These are phyloP conservation scores for Neopipo cinnamomea DNA, from an alignment of 2,113 vertebrate genomes.

Conservation along the genomic window DNA sequence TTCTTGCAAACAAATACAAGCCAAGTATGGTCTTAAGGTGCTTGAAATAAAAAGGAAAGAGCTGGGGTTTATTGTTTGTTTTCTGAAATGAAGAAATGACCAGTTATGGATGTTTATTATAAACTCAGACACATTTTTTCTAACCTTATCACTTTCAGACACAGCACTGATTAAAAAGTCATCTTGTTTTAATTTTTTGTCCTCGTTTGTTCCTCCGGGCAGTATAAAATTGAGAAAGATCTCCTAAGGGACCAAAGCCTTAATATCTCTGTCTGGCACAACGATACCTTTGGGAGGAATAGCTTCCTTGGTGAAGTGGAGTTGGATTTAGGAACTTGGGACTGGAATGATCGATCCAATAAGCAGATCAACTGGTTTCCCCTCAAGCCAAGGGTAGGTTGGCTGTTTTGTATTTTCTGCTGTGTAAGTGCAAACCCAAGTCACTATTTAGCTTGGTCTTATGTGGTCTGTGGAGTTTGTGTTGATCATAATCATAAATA, in stretches of 20 bases:
- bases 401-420: neutral
- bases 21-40: neutral
- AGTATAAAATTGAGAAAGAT: slow-evolving; percentile 86
- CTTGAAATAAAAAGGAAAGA: neutral
- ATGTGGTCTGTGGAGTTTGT: neutral
- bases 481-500: neutral
- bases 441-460: neutral
- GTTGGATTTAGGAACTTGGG: slow-evolving; percentile 85
- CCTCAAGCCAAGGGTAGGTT: slow-evolving; percentile 84
- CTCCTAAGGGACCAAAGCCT: slow-evolving; percentile 80
- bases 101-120: neutral
- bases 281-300: slow-evolving; percentile 88
- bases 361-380: slow-evolving; percentile 85
- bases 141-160: neutral
- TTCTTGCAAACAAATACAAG: neutral
- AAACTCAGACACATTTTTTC: neutral
- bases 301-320: slow-evolving; percentile 93
- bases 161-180: neutral
- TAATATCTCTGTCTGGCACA: slow-evolving; percentile 93
- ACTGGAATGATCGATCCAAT: slow-evolving; percentile 82
- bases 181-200: neutral
- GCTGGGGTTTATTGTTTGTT: neutral
- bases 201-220: neutral
- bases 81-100: neutral
- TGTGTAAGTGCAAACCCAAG: neutral